A percentile compares a stretch with the other conserved stretches of the same genome.
Conservation (phyloP, 2,113 vertebrate species). For the Chlorodrepanis virens region DNA sequence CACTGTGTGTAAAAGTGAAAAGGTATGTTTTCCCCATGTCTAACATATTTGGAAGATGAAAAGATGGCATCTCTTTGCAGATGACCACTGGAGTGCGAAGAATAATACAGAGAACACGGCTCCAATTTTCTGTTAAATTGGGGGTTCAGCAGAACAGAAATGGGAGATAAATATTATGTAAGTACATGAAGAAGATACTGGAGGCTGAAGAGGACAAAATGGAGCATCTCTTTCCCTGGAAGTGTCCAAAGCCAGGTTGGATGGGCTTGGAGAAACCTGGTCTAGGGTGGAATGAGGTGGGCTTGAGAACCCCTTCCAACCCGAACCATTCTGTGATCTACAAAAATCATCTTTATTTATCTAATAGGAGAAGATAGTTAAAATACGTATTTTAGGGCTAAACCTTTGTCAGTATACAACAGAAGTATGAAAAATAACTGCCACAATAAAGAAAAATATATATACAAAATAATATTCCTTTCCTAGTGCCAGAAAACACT, state of each 20-base stretch:
- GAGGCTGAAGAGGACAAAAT: not conserved
- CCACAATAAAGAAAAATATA: conserved; percentile 17
- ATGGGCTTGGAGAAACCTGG: not conserved
- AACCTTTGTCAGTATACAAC: not conserved
- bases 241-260: not conserved
- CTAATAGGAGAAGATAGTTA: not conserved
- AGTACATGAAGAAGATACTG: not conserved
- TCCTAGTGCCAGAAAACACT: not conserved
- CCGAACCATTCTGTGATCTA: not conserved
- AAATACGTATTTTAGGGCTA: not conserved
- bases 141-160: not conserved
- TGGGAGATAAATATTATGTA: not conserved
- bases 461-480: not conserved
- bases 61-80: not conserved
- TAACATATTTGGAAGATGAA: not conserved
- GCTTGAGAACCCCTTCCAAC: not conserved
- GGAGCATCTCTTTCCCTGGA: not conserved
- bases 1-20: not conserved
- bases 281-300: rapidly evolving
- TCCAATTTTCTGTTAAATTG: not conserved
- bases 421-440: conserved; percentile 20
- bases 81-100: not conserved
- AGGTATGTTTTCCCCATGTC: not conserved
- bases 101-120: not conserved
- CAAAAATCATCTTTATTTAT: not conserved